phyloP scores from a whole-genome alignment of 2,888 invertebrate species.

The Drosophila nr. perissopoda region DNA sequence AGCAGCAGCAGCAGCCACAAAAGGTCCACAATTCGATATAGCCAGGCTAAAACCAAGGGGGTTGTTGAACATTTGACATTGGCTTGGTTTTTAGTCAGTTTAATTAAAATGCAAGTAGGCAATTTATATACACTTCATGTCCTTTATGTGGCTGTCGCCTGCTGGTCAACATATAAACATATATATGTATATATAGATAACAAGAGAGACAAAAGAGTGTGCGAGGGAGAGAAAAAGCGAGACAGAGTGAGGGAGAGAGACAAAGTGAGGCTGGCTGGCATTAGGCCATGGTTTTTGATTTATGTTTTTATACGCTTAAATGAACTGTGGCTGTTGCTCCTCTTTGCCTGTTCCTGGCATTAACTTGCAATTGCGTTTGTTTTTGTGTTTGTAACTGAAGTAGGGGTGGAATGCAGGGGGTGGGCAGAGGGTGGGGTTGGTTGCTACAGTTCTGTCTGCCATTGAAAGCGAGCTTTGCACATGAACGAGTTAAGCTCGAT shows the following conservation, averaged over 20 bases:
- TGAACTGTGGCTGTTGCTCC: constrained; percentile 62
- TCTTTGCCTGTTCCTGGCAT: constrained; percentile 18
- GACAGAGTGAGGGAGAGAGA: constrained; percentile 4
- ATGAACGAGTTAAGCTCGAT: constrained; percentile 63
- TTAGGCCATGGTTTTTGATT: constrained; percentile 75
- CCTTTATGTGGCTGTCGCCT: constrained; percentile 50
- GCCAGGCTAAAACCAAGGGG: constrained; percentile 4
- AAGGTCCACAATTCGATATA: constrained; percentile 16
- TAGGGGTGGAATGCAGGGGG: neutral
- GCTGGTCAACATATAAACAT: constrained; percentile 23
- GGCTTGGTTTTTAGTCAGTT: constrained; percentile 74
- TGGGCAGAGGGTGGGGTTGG: neutral
- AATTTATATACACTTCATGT: constrained; percentile 79
- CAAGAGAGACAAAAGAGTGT: neutral
- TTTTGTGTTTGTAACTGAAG: constrained; percentile 11
- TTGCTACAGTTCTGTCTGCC: constrained; percentile 27
- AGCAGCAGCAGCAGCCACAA: constrained; percentile 7
- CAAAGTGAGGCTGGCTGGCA: constrained; percentile 53
- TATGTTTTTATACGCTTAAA: constrained; percentile 78
- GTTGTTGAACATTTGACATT: constrained; percentile 61
- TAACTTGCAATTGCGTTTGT: constrained; percentile 3
- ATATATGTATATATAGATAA: constrained; percentile 1
- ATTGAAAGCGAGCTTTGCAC: constrained; percentile 65
- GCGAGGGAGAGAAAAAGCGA: neutral
- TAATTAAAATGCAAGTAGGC: constrained; percentile 80